phyloP scores from a whole-genome alignment of 1,140 invertebrate species.

The Habropoda laboriosa region DNA sequence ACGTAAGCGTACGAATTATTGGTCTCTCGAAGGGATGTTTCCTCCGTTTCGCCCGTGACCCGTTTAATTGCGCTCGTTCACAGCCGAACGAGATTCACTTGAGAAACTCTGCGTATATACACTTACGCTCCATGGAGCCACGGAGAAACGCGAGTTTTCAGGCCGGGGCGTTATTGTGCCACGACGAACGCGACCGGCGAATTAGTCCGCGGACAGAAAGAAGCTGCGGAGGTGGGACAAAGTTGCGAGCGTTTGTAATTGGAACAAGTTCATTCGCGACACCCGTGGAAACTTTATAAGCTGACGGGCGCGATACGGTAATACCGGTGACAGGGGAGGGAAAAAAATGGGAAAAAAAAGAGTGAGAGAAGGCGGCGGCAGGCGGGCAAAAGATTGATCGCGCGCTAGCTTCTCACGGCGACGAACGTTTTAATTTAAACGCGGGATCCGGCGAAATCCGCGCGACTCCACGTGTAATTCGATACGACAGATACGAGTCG shows the following conservation, averaged over 20 bases:
- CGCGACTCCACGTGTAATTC: slow-evolving; percentile 12
- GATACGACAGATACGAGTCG: not conserved
- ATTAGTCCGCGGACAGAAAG: slow-evolving; percentile 12
- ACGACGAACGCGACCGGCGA: not conserved
- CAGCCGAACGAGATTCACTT: not conserved
- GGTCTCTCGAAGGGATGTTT: not conserved
- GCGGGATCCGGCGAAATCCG: not conserved
- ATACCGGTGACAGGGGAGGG: not conserved
- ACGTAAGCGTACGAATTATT: not conserved
- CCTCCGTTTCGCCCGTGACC: not conserved
- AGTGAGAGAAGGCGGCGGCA: too few species aligned
- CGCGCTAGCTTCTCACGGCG: not conserved
- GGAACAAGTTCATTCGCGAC: slow-evolving; percentile 7
- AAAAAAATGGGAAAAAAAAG: too few species aligned
- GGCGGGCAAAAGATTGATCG: not conserved
- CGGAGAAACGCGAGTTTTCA: not conserved
- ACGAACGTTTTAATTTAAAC: slow-evolving; percentile 17
- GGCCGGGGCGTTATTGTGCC: not conserved
- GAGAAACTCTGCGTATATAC: too few species aligned
- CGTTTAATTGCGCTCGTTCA: slow-evolving; percentile 1
- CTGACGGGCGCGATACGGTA: too few species aligned
- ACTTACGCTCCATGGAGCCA: not conserved
- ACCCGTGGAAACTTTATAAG: not conserved
- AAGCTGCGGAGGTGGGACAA: not conserved
- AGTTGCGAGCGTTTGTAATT: slow-evolving; percentile 23